A percentile compares a stretch with the other conserved stretches of the same genome.
Conservation (phyloP, 2,888 invertebrate species). For the Acrobasis consociella region DNA sequence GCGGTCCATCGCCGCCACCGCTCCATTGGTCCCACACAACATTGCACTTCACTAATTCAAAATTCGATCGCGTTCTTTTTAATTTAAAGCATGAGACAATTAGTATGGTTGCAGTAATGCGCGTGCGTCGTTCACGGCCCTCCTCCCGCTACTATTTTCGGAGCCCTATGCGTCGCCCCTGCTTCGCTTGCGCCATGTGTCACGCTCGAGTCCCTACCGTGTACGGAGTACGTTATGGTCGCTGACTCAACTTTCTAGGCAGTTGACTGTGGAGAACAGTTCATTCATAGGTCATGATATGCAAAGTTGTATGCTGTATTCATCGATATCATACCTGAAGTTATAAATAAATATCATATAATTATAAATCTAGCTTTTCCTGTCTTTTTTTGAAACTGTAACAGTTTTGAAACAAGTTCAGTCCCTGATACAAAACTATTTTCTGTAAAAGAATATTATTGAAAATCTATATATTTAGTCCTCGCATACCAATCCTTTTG, state of each 20-base stretch:
- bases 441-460: no score
- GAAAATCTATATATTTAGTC: no score
- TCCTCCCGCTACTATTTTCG: conserved; percentile 63
- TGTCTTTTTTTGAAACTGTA: no score
- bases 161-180: conserved; percentile 39
- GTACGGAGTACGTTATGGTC: conserved; percentile 21
- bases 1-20: conserved; percentile 76
- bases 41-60: conserved; percentile 44
- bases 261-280: background rate
- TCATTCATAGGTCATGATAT: conserved; percentile 18
- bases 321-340: background rate
- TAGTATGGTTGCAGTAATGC: conserved; percentile 43
- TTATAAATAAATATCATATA: no score
- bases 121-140: conserved; percentile 46
- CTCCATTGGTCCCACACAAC: conserved; percentile 74
- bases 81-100: conserved; percentile 34
- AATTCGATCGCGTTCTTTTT: conserved; percentile 33
- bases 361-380: no score
- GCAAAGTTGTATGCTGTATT: background rate
- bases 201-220: conserved; percentile 15
- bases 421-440: no score
- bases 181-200: conserved; percentile 22
- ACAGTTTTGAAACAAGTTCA: no score
- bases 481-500: no score
- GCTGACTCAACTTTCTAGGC: conserved; percentile 27